These are phyloP conservation scores for Drosophila gunungcola DNA, from an alignment of 1,140 invertebrate species.

Conservation along the genomic window DNA sequence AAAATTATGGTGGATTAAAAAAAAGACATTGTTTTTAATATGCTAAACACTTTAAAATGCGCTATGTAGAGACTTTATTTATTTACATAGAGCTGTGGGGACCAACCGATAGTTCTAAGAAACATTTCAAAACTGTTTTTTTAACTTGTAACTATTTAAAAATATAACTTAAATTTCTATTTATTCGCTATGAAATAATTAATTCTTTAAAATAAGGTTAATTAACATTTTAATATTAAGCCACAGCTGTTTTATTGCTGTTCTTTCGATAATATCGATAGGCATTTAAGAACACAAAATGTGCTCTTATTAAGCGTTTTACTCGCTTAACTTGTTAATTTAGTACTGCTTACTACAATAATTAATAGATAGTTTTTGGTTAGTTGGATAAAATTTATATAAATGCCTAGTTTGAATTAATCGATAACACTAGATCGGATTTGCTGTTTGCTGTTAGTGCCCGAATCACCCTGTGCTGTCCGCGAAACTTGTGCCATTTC, in stretches of 20 bases:
- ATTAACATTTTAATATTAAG: not conserved
- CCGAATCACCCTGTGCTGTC: not conserved
- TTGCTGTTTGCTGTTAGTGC: not conserved
- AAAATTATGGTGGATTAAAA: not conserved
- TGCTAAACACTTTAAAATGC: slow-evolving; percentile 30
- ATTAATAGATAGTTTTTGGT: not conserved
- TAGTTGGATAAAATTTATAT: not conserved
- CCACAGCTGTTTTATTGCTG: not conserved
- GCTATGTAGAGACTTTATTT: slow-evolving; percentile 12
- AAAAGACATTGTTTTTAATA: slow-evolving; percentile 6
- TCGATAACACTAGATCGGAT: not conserved
- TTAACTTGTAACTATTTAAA: too few relatives aligned
- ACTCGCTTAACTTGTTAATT: not conserved
- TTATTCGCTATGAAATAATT: not conserved
- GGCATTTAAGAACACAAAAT: not conserved
- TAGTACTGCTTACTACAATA: not conserved
- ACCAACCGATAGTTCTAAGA: slow-evolving; percentile 9
- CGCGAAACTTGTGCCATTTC: slow-evolving; percentile 2
- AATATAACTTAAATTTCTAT: too few relatives aligned
- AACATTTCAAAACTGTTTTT: not conserved
- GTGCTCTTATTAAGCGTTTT: not conserved
- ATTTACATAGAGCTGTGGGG: slow-evolving; percentile 27
- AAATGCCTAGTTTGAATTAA: not conserved
- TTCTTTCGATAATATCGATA: slow-evolving; percentile 1
- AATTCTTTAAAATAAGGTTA: not conserved